These are phyloP conservation scores for Bursaphelenchus okinawaensis DNA, from an alignment of 2,888 invertebrate species.

Conservation along the genomic window DNA sequence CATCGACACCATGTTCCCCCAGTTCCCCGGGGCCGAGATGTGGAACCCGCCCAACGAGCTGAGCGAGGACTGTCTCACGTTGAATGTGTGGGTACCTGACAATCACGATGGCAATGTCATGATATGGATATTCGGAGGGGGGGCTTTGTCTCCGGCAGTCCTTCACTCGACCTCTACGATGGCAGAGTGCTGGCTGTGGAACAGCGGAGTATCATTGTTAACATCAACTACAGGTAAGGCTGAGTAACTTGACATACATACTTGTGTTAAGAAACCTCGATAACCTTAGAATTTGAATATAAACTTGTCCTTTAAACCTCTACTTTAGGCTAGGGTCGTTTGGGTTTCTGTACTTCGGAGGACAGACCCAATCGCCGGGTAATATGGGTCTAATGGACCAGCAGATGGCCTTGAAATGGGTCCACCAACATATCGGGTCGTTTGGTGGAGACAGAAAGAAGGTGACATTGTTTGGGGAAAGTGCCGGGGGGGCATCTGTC, in stretches of 20 bases:
- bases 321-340: conserved; percentile 78
- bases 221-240: conserved; percentile 54
- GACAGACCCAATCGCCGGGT: conserved; percentile 73
- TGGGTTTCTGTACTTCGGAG: conserved; percentile 82
- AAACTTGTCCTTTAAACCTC: background rate
- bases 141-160: conserved; percentile 58
- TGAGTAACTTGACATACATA: conserved; percentile 1
- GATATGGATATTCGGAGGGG: conserved; percentile 59
- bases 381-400: conserved; percentile 92
- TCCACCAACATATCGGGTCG: conserved; percentile 79
- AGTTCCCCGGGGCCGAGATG: conserved; percentile 72
- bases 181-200: conserved; percentile 59
- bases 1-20: conserved; percentile 50
- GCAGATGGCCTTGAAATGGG: conserved; percentile 80
- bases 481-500: conserved; percentile 78
- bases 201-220: conserved; percentile 51
- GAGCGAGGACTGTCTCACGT: conserved; percentile 85
- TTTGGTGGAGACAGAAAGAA: conserved; percentile 73
- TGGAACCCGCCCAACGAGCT: conserved; percentile 85
- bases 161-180: conserved; percentile 61
- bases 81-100: conserved; percentile 76
- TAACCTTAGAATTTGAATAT: conserved; percentile 9
- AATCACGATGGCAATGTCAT: conserved; percentile 56
- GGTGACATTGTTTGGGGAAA: conserved; percentile 71
- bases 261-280: too few species aligned